Conservation (phyloP, 92 coral and sea anemone genomes). For the Paragorgia papillata region DNA sequence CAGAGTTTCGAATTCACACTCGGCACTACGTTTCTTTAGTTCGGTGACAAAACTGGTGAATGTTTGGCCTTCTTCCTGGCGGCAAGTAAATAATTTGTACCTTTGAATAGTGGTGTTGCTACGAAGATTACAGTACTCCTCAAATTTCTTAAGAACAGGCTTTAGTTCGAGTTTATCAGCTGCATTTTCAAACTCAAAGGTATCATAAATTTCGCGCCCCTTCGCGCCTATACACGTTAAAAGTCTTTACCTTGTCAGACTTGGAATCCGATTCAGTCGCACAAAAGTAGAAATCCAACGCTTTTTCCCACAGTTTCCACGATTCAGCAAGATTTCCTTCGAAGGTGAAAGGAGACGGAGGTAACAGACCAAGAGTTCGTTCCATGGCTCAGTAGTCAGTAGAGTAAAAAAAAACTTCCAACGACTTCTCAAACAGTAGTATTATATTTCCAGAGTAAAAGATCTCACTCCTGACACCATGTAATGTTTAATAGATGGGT, state of each 20-base stretch:
- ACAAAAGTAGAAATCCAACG: constrained; percentile 46
- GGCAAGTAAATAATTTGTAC: constrained; percentile 49
- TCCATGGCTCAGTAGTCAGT: no score
- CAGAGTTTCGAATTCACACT: constrained; percentile 48
- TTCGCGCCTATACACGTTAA: constrained; percentile 59
- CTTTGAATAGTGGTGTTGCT: constrained; percentile 52
- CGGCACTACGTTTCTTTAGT: constrained; percentile 45
- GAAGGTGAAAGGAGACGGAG: constrained; percentile 50
- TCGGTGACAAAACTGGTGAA: constrained; percentile 54
- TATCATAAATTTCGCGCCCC: constrained; percentile 49
- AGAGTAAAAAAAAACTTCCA: no score
- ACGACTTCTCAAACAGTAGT: no score
- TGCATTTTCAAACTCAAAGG: constrained; percentile 45
- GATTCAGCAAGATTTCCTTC: constrained; percentile 50
- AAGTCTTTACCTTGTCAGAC: constrained; percentile 44
- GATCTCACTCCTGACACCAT: constrained; percentile 41
- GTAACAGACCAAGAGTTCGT: constrained; percentile 2
- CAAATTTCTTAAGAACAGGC: constrained; percentile 49
- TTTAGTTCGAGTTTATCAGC: constrained; percentile 40
- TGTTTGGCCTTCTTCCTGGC: constrained; percentile 47
- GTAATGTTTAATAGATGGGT: neutral
- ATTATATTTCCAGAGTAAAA: no score
- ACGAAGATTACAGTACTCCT: constrained; percentile 59
- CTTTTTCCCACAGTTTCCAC: constrained; percentile 54
- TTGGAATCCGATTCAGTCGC: constrained; percentile 46